phyloP scores from a whole-genome alignment of 2,888 invertebrate species.

The Andrena dorsata region DNA sequence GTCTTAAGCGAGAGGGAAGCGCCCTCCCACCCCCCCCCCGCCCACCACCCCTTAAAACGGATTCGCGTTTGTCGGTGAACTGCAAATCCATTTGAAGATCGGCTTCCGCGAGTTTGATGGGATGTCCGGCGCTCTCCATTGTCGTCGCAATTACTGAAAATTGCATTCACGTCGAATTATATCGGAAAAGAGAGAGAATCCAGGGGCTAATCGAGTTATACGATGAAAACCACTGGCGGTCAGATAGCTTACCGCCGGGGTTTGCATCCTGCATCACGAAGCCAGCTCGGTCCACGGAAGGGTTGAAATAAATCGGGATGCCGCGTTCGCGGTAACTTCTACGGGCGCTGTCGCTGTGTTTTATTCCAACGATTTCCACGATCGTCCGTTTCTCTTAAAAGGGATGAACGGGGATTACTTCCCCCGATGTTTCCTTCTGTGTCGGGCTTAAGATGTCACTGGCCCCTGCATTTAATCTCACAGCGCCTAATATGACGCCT shows the following conservation, averaged over 20 bases:
- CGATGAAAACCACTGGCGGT: conserved; percentile 82
- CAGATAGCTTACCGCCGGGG: conserved; percentile 79
- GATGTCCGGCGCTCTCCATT: conserved; percentile 65
- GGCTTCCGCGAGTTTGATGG: conserved; percentile 63
- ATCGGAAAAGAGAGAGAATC: conserved; percentile 76
- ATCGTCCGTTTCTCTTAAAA: background rate
- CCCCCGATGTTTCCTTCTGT: background rate
- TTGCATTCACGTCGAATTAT: conserved; percentile 80
- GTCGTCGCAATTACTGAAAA: conserved; percentile 80
- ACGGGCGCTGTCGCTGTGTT: background rate
- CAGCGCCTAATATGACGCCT: too few relatives aligned
- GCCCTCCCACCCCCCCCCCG: background rate
- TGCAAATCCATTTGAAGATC: conserved; percentile 71
- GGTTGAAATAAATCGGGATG: conserved; percentile 78
- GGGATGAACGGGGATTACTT: background rate
- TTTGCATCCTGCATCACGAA: conserved; percentile 76
- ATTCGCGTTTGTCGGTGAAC: conserved; percentile 31
- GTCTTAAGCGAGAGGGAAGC: conserved; percentile 1
- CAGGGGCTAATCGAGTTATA: conserved; percentile 82
- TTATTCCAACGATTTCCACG: background rate
- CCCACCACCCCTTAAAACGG: conserved; percentile 5
- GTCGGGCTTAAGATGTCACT: background rate
- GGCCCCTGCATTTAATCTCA: too few relatives aligned
- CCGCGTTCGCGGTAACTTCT: conserved; percentile 68
- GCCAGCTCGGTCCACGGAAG: conserved; percentile 66